Evolutionary conservation across 2,888 invertebrate genomes (phyloP), one percentile per base, ranked within the genome.

Genomic region (Ceramica pisi): DNA sequence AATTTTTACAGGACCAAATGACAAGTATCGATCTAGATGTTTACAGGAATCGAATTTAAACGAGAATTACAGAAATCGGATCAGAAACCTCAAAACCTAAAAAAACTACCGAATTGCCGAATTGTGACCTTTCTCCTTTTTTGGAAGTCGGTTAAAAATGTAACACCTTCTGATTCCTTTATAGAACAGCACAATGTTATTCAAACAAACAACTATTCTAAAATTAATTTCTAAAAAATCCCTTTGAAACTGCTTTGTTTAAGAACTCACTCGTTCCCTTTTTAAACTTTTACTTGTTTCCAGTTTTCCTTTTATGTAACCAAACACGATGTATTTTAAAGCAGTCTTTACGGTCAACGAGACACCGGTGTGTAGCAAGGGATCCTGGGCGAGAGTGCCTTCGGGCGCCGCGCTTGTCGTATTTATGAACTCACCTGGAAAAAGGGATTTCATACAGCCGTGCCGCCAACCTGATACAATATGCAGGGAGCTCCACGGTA

Each of bases 391-490:
- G 57, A 73, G 77, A 69, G 73, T 65, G 74, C 74, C 82, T 68
- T 63, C 71, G 78, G 85, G 82, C 82, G n/a, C 61, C 64, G 64
- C 75, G 73, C 74, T 73, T 78, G 74, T 72, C 78, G 81, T 80
- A 86, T 84, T 80, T 82, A 87, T 78, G 86, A 88, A 86, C 84
- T 87, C 85, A 81, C 75, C 78, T 85, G 87, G 85, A 90, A 88
- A 89, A 87, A 78, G 83, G 88, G 86, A 86, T 85, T 83, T 84
- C 84, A 85, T 86, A 84, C 83, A 84, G 71, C 78, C 79, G 72
- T 85, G 85, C 83, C 83, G 71, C 77, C 79, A 72, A 46, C 64
- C 65, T 44, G 69, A 80, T 78, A 86, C 82, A 87, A 82, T 81
- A 84, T 80, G 79, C 82, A 87, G 65, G 57, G 57, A 72, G 70